A percentile compares a stretch with the other conserved stretches of the same genome.
Conservation (phyloP, 2,888 invertebrate genomes). For the Neocrepidodera transversa region DNA sequence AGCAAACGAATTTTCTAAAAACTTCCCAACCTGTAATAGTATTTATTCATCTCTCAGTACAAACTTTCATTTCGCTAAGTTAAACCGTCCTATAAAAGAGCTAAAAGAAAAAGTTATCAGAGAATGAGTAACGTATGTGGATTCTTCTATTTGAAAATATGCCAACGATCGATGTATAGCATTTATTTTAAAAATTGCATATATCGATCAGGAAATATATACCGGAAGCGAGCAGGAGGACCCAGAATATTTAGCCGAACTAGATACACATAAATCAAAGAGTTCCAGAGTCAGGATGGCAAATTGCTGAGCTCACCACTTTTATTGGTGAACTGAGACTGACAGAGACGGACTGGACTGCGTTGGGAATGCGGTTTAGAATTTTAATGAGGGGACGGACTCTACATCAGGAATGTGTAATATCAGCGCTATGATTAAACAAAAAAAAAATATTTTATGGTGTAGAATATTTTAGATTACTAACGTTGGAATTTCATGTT, state of each 20-base stretch:
- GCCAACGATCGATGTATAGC: conserved; percentile 37
- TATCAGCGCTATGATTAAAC: too few species aligned
- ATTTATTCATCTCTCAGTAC: neutral
- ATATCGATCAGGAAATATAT: conserved; percentile 49
- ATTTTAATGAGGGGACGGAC: conserved; percentile 15
- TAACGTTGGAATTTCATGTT: too few species aligned
- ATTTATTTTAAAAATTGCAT: conserved; percentile 43
- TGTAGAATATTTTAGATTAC: too few species aligned
- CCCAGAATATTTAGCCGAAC: conserved; percentile 57
- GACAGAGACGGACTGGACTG: conserved; percentile 34
- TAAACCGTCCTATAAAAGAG: conserved; percentile 1
- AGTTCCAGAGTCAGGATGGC: conserved; percentile 51
- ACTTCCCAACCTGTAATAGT: neutral
- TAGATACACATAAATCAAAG: conserved; percentile 56
- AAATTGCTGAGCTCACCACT: conserved; percentile 57
- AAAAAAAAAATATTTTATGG: too few species aligned
- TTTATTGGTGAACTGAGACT: conserved; percentile 48
- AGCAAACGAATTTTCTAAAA: too few species aligned
- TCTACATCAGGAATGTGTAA: neutral
- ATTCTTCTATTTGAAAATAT: conserved; percentile 32
- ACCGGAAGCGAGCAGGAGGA: conserved; percentile 51
- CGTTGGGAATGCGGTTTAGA: conserved; percentile 5
- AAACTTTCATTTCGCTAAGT: conserved; percentile 2
- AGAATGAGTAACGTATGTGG: conserved; percentile 11
- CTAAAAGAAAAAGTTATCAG: conserved; percentile 12